Evolutionary conservation across 2,797 vertebrate species (phyloP).

Genomic region (Sebastes diploproa): DNA sequence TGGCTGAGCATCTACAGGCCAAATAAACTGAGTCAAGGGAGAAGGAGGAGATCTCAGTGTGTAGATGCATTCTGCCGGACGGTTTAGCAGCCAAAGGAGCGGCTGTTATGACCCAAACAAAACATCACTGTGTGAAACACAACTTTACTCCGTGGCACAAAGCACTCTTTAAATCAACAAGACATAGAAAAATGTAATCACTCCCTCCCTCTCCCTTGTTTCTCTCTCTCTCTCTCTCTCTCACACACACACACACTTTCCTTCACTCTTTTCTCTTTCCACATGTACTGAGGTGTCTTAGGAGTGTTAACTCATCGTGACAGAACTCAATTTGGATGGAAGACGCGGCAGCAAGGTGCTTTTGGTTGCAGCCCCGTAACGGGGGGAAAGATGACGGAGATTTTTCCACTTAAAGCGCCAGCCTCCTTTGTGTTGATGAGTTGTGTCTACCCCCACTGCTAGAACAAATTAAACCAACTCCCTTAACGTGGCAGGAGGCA

Average conservation of each 20-base stretch:
- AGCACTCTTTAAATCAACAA: conserved; percentile 63
- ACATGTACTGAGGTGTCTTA: conserved; percentile 47
- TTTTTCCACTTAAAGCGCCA: conserved; percentile 36
- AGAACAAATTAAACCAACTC: conserved; percentile 30
- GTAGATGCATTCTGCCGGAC: conserved; percentile 27
- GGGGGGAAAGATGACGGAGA: conserved; percentile 23
- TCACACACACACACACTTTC: not conserved
- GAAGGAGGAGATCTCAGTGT: conserved; percentile 26
- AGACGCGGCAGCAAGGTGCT: conserved; percentile 38
- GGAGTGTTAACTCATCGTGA: conserved; percentile 53
- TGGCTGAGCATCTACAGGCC: conserved; percentile 51
- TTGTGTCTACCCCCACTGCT: conserved; percentile 38
- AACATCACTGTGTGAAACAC: conserved; percentile 60
- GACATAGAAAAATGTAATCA: conserved; percentile 34
- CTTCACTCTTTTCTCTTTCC: conserved; percentile 25
- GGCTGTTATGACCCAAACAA: conserved; percentile 57
- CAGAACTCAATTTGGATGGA: conserved; percentile 45
- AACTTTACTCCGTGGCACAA: conserved; percentile 62
- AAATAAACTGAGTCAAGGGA: conserved; percentile 28
- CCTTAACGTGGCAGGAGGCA: not conserved
- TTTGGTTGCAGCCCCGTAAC: conserved; percentile 25
- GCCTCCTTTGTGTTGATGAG: conserved; percentile 46
- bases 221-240: not conserved
- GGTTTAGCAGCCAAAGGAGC: conserved; percentile 25
- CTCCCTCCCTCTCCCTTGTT: conserved; percentile 12